Evolutionary conservation across 2,888 invertebrate species (phyloP), one percentile per base, ranked within the genome.

Genomic region (Aspidapion aeneum): DNA sequence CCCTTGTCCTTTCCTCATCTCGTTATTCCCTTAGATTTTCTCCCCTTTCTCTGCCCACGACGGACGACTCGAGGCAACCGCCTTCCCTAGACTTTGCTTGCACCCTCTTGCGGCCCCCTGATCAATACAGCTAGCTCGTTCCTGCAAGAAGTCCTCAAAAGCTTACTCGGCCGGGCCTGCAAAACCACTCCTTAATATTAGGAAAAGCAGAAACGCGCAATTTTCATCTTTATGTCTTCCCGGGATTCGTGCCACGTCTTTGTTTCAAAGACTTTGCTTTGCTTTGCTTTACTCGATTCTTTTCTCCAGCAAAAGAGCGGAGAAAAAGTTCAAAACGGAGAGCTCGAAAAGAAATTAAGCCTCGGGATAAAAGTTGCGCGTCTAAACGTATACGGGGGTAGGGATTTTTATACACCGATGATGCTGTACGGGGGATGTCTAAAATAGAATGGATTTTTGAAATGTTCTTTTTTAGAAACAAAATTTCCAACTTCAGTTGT

Each of bases 111-210:
- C n/a, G 66, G 70, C 69, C 72, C 70, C 68, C 77, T 78, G 79
- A 80, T 80, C 80, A 79, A 80, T 80, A 80, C 79, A 80, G 80
- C 80, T 79, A 76, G 75, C 71, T 74, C 66, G 77, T 77, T 78
- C 78, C 79, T 80, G 80, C 80, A 80, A 80, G 80, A 80, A 78
- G 78, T 79, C 78, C 79, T 79, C 79, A 77, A 78, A n/a, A 80
- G 80, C 79, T 80, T 79, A 78, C 78, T 79, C 75, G 78, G 76
- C 79, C 78, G 78, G 79, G 79, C 73, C 74, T 72, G 75, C 76
- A 75, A 74, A 77, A 78, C 79, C 79, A 78, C 78, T 79, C 80
- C 80, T 79, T 79, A 77, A 74, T 75, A 76, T 73, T 71, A 73
- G 67, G 72, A 73, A 76, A 77, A 56, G 62, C 49, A 61, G 12